A percentile compares a stretch with the other conserved stretches of the same genome.
phyloP scores from a whole-genome alignment of 2,797 vertebrate species.

The Pseudotriccus pelzelni region DNA sequence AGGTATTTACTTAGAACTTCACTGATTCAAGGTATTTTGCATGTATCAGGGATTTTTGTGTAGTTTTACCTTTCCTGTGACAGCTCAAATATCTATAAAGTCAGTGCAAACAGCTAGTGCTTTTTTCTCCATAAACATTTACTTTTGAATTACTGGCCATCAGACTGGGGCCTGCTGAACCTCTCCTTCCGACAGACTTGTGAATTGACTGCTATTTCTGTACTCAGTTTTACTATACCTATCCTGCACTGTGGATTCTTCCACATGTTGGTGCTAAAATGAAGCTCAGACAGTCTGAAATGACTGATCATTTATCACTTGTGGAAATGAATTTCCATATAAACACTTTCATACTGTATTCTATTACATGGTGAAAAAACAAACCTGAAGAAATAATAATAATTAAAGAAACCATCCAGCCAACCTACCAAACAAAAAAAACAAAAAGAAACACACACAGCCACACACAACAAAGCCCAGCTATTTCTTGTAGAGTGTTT shows the following conservation, averaged over 20 bases:
- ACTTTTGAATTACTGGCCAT: neutral
- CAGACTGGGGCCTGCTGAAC: neutral
- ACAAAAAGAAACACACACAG: neutral
- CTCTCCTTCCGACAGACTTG: too few relatives aligned
- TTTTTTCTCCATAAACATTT: neutral
- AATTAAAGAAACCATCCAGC: neutral
- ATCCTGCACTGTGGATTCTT: neutral
- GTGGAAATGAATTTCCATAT: neutral
- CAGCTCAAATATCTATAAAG: neutral
- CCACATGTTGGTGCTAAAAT: neutral
- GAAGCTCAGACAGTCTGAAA: neutral
- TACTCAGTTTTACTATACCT: neutral
- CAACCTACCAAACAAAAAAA: too few relatives aligned
- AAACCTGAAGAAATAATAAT: neutral
- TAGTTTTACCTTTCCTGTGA: neutral
- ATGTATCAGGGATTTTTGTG: neutral
- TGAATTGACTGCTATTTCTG: neutral
- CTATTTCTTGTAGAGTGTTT: neutral
- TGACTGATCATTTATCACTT: neutral
- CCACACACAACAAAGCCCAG: neutral
- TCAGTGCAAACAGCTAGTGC: neutral
- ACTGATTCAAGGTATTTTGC: neutral
- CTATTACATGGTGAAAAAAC: neutral
- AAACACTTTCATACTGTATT: neutral
- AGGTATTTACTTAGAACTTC: neutral